Evolutionary conservation across 2,113 vertebrate genomes (phyloP), one percentile per base, ranked within the genome.

Genomic region (Fregetta grallaria): DNA sequence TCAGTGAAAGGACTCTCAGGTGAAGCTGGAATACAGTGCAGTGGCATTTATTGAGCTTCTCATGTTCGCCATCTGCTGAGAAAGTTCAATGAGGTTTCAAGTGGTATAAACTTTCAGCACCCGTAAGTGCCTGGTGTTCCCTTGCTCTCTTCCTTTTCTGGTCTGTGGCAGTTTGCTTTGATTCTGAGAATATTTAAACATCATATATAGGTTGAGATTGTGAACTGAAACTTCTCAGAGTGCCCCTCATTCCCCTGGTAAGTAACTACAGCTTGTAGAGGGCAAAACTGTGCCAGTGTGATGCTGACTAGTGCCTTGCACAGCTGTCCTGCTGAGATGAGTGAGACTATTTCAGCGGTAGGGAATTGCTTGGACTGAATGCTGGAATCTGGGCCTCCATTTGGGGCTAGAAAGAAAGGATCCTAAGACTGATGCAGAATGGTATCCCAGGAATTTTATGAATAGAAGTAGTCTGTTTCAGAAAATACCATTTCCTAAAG

Each of bases 341-440:
- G 42, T 6, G 38, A 40, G 20, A 10, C 62, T 47, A 0, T 7
- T 45, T 56, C 36, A 74, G 36, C 0, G 3, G 6, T 1, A 6
- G 42, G 27, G 63, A 88, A 3, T 22, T 49, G 56, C 59, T 77
- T 2, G 2, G 47, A 3, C 14, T 74, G 27, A 45, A 4, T 26
- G 34, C 72, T 62, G 77, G 8, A 75, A 38, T 55, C 61, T 75
- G 73, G 15, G 16, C 34, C n/a, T 71, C 30, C 27, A 21, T 36
- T 26, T 14, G 9, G 22, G 13, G 3, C 45, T 53, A 27, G 40
- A 53, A 78, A 58, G 40, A 71, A 82, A 65, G 44, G 62, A 44
- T 68, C 29, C 30, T 16, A 23, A 55, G 49, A 18, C 47, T 70
- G 47, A 38, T 52, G 29, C 47, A 59, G 29, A 38, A 15, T 32